Evolutionary conservation across 2,113 vertebrate genomes (phyloP).

Genomic region (Corythaixoides concolor): DNA sequence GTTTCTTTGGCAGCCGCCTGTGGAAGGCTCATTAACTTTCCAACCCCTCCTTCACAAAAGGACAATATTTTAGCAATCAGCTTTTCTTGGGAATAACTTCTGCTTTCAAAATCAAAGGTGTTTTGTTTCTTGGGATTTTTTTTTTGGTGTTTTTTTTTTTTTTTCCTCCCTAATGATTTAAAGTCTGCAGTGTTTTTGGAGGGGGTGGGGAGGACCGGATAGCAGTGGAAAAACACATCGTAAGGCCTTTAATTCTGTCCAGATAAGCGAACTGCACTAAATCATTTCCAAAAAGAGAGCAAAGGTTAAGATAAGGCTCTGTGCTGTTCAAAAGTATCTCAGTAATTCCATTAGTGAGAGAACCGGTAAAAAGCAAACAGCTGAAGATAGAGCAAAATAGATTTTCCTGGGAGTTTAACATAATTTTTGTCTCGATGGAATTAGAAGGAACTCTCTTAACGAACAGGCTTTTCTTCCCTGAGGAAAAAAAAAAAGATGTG

Average conservation of each 20-base stretch:
- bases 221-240: not conserved
- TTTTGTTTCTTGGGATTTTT: not conserved
- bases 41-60: not conserved
- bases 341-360: conserved; percentile 22
- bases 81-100: not conserved
- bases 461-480: not conserved
- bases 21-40: not conserved
- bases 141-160: not conserved
- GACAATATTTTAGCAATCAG: not conserved
- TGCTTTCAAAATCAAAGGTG: not conserved
- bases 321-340: not conserved
- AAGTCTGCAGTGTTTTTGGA: not conserved
- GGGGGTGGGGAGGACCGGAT: not conserved
- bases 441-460: not conserved
- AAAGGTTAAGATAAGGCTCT: conserved; percentile 41
- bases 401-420: conserved; percentile 28
- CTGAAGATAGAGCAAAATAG: conserved; percentile 19
- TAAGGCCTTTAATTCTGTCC: conserved; percentile 25
- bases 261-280: conserved; percentile 30
- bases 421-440: conserved; percentile 25
- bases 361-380: not conserved
- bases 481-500: not conserved
- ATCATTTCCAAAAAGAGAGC: conserved; percentile 34
- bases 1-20: not conserved
- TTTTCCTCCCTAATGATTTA: not conserved